Evolutionary conservation across 2,113 vertebrate genomes (phyloP), one percentile per base, ranked within the genome.

Genomic region (Natator depressus): DNA sequence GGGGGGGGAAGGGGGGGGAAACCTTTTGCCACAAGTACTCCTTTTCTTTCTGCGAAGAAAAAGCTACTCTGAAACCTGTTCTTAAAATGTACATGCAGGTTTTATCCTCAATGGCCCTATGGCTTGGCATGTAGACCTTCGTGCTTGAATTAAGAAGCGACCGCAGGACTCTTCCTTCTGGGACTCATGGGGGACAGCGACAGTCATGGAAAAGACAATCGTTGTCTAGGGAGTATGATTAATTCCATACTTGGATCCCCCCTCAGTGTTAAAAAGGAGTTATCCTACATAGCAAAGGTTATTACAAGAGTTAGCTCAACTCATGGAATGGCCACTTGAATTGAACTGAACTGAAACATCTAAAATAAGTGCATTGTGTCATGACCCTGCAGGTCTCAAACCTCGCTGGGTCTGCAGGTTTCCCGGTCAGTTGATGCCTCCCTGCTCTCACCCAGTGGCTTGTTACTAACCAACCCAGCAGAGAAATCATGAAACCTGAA

Each of bases 231-330:
- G 94, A 95, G 88, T 55, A 0, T 96, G 90, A 88, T 96, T 97
- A 97, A 97, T 96, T 94, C 85, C 92, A 97, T 57, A 96, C 89
- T 84, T 84, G 31, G 94, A 97, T 96, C 97, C 95, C 93, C 94
- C 95, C 94, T 92, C 96, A 89, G 94, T 95, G 93, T 88, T 82
- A 97, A 94, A 96, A 94, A 92, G 91, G n/a, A 94, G 82, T 80
- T 82, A 94, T 91, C 17, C 87, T 94, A 96, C 96, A 95, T 95
- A 95, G 95, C 79, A 93, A 93, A 92, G 92, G 92, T 84, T 35
- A 91, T 78, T 84, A 91, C 89, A 91, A 97, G 92, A 95, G 93
- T 97, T 97, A 93, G 88, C 93, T 49, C 80, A 94, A 93, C 85
- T 93, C 55, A 95, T 59, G 50, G 94, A 79, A 88, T 25, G 91